Percentiles rank a stretch among this genome's conserved stretches.
Evolutionary conservation across 2,797 vertebrate genomes (phyloP).

Genomic region (Rhinogobio ventralis): DNA sequence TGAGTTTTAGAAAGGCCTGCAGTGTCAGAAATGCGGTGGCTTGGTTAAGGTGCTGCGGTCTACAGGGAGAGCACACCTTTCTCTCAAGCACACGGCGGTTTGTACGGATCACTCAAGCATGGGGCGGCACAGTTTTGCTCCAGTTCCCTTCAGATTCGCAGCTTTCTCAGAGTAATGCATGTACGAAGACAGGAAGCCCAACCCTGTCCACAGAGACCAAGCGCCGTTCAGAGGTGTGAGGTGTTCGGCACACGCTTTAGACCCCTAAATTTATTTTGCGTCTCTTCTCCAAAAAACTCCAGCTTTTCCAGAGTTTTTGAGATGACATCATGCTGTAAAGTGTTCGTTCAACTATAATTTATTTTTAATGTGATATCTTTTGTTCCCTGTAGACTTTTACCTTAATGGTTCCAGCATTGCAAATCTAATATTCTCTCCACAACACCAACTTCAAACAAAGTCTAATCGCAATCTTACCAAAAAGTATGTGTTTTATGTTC

Average conservation of each 20-base stretch:
- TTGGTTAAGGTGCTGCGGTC: constrained; percentile 27
- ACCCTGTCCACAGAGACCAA: constrained; percentile 44
- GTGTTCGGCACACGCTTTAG: background rate
- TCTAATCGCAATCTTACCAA: constrained; percentile 69
- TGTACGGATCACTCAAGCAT: constrained; percentile 22
- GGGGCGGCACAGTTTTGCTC: constrained; percentile 34
- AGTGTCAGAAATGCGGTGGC: background rate
- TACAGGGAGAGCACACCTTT: constrained; percentile 32
- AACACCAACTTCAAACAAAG: constrained; percentile 75
- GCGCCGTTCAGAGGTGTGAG: constrained; percentile 21
- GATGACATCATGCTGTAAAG: constrained; percentile 78
- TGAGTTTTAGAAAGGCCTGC: constrained; percentile 7
- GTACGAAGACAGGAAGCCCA: constrained; percentile 41
- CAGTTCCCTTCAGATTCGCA: constrained; percentile 45
- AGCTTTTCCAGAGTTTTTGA: constrained; percentile 61
- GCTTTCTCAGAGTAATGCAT: constrained; percentile 49
- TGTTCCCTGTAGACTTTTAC: constrained; percentile 73
- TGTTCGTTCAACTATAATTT: constrained; percentile 78
- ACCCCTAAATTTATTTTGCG: background rate
- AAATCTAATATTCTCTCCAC: constrained; percentile 61
- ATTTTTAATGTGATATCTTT: constrained; percentile 78
- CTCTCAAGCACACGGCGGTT: constrained; percentile 2
- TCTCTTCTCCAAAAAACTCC: constrained; percentile 30
- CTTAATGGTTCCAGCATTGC: constrained; percentile 75
- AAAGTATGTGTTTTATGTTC: constrained; percentile 78